Base-by-base conservation (phyloP, 2,797 vertebrate species). In the Enteromius anoplus region DNA sequence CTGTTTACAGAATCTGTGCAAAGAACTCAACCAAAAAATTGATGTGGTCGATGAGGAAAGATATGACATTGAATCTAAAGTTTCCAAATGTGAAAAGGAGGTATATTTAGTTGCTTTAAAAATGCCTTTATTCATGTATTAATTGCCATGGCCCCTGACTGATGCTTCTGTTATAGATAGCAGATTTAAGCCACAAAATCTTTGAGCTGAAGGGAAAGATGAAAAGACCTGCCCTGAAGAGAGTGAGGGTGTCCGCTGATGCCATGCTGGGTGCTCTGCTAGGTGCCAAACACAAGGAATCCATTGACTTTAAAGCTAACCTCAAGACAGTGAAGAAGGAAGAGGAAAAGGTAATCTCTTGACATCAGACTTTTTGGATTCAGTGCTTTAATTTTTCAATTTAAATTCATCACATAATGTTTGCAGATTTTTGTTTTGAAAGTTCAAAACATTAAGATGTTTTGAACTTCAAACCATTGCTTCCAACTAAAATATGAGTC, bases 251-350 rank as follows among this genome's bases (percentile, higher is more conserved):
- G 60, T 92, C 91, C 4, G 91, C 92, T 17, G 91, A 93, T 85
- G 79, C 79, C 37, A 34, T 80, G 68, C 26, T 80, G 5, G 79
- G 79, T 3, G 79, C 79, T 62, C 53, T 93, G 91, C 87, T 92
- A 3, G 87, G 88, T 34, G 90, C 86, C 69, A 92, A 83, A 66
- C 85, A 86, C 19, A 91, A 90, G 78, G 89, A 90, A 40, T 90
- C 91, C 17, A 40, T 93, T 51, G 90, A 93, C 83, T 89, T 91
- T 64, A 92, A 90, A 83, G 89, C 91, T 21, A 92, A 89, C 80
- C 85, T 92, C 17, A 92, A 91, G 83, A 92, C 91, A 26, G 91
- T 92, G 42, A 93, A 88, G 80, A 93, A 93, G 80, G 90, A 91
- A 49, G 91, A 93, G 32, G 88, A 92, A 89, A 89, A 87, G 86